A percentile compares a stretch with the other conserved stretches of the same genome.
phyloP scores from a whole-genome alignment of 2,113 vertebrate genomes.

The Ophthalmolycus amberensis region DNA sequence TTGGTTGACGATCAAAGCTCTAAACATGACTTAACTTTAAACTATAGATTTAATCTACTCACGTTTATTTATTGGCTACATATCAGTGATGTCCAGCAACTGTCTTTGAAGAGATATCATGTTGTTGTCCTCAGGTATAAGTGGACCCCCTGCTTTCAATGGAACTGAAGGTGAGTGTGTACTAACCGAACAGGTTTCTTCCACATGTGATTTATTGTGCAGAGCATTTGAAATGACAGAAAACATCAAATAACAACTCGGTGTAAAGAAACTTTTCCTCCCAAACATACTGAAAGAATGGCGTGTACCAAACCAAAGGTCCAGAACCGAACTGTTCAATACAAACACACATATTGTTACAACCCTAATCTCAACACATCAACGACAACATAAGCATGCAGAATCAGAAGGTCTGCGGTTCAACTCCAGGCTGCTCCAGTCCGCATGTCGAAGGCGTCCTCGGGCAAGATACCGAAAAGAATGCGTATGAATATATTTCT shows the following conservation, averaged over 20 bases:
- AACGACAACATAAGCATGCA: too few relatives aligned
- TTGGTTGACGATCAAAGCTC: not conserved
- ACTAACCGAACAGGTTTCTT: not conserved
- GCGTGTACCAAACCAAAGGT: too few relatives aligned
- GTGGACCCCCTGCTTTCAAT: conserved; percentile 8
- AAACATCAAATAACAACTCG: not conserved
- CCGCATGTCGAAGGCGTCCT: too few relatives aligned
- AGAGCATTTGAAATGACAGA: not conserved
- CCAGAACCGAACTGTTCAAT: too few relatives aligned
- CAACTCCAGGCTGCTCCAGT: too few relatives aligned
- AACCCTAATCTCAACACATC: too few relatives aligned
- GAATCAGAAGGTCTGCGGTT: too few relatives aligned
- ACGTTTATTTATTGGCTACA: not conserved
- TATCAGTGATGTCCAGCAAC: not conserved
- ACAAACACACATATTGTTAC: too few relatives aligned
- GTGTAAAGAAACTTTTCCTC: too few relatives aligned
- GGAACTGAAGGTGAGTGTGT: conserved; percentile 35
- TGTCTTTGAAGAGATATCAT: not conserved
- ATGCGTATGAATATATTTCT: too few relatives aligned
- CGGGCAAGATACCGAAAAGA: too few relatives aligned
- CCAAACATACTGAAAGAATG: too few relatives aligned
- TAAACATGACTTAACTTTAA: not conserved
- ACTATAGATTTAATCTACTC: not conserved
- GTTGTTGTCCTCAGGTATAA: conserved; percentile 21
- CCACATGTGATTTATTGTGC: not conserved